Evolutionary conservation across 1,140 invertebrate genomes (phyloP).

Genomic region (Panagrolaimus sp.): DNA sequence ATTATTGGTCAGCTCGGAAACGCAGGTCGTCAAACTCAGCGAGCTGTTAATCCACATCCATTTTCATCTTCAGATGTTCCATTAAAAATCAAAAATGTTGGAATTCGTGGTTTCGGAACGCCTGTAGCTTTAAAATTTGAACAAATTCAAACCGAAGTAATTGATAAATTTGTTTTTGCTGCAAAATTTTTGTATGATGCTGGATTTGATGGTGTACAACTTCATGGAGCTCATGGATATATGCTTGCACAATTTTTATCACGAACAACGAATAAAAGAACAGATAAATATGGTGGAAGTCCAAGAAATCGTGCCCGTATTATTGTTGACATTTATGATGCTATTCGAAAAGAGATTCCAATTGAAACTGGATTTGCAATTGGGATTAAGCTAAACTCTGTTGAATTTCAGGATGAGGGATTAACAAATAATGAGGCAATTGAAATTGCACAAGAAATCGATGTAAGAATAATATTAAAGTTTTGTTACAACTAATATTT

Average conservation of each 20-base stretch:
- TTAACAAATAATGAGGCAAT: slow-evolving; percentile 24
- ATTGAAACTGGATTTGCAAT: slow-evolving; percentile 33
- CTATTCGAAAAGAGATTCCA: slow-evolving; percentile 30
- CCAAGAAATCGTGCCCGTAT: slow-evolving; percentile 42
- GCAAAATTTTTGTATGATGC: slow-evolving; percentile 23
- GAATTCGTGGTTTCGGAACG: slow-evolving; percentile 11
- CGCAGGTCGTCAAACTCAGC: slow-evolving; percentile 39
- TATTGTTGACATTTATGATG: slow-evolving; percentile 46
- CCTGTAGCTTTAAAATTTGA: slow-evolving; percentile 18
- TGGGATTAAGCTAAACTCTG: slow-evolving; percentile 47
- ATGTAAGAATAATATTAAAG: neutral
- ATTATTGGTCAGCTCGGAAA: slow-evolving; percentile 38
- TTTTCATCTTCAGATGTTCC: slow-evolving; percentile 42
- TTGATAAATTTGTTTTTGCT: slow-evolving; percentile 25
- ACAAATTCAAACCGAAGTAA: slow-evolving; percentile 27
- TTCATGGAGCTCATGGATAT: slow-evolving; percentile 55
- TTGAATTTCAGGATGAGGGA: slow-evolving; percentile 43
- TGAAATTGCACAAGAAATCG: slow-evolving; percentile 16
- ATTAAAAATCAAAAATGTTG: slow-evolving; percentile 15
- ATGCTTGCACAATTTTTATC: slow-evolving; percentile 49
- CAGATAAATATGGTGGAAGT: slow-evolving; percentile 49
- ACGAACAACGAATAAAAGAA: slow-evolving; percentile 47
- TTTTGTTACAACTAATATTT: too few relatives aligned
- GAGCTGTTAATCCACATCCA: slow-evolving; percentile 30
- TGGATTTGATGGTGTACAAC: slow-evolving; percentile 44